Evolutionary conservation across 2,888 invertebrate genomes (phyloP).

Genomic region (Plemyria rubiginata): DNA sequence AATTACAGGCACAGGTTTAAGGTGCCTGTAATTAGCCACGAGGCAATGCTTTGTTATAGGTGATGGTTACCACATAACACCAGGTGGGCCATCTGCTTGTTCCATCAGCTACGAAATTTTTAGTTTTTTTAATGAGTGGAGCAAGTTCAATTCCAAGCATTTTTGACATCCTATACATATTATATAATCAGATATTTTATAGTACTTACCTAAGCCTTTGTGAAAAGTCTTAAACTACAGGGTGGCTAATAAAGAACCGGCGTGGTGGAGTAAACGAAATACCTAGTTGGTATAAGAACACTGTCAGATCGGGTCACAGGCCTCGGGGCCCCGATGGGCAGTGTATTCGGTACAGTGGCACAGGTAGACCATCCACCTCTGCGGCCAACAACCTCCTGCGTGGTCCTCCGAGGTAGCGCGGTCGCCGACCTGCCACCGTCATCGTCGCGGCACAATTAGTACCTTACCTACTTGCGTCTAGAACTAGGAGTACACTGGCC

Average conservation of each 20-base stretch:
- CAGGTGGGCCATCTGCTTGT: too few species aligned
- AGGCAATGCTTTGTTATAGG: too few species aligned
- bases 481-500: slow-evolving; percentile 31
- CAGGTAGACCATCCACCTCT: slow-evolving; percentile 34
- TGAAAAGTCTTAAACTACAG: too few species aligned
- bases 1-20: too few species aligned
- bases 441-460: slow-evolving; percentile 66
- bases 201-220: too few species aligned
- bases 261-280: background rate
- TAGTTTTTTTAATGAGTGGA: too few species aligned
- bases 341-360: slow-evolving; percentile 22
- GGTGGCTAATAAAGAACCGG: background rate
- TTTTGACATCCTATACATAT: too few species aligned
- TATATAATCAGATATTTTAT: too few species aligned
- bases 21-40: too few species aligned
- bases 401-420: slow-evolving; percentile 60
- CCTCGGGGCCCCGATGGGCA: slow-evolving; percentile 28
- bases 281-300: background rate
- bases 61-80: too few species aligned
- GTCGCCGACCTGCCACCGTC: slow-evolving; percentile 69
- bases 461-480: slow-evolving; percentile 53
- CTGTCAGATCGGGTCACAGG: slow-evolving; percentile 30
- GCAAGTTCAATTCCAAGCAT: too few species aligned
- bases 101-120: too few species aligned
- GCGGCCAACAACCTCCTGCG: slow-evolving; percentile 63